Conservation (phyloP, 2,797 vertebrate species). For the Podarcis lilfordi region DNA sequence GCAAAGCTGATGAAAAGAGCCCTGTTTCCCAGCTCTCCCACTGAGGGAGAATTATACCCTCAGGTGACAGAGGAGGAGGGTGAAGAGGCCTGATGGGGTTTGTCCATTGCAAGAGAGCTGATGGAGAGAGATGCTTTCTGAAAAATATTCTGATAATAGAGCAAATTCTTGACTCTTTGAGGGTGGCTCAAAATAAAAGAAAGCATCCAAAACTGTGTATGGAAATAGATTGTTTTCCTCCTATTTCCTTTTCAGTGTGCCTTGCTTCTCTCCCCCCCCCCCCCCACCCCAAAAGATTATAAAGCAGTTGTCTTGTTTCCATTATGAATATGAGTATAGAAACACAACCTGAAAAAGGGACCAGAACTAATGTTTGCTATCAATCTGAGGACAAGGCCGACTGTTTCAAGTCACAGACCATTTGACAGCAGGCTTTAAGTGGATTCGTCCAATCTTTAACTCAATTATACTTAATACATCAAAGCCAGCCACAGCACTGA, state of each 20-base stretch:
- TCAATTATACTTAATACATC: slow-evolving; percentile 13
- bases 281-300: not conserved
- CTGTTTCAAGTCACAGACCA: not conserved
- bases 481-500: not conserved
- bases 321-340: too few species aligned
- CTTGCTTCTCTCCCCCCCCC: too few species aligned
- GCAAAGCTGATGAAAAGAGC: too few species aligned
- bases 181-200: not conserved
- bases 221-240: not conserved
- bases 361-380: not conserved
- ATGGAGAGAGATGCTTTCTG: too few species aligned
- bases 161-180: not conserved
- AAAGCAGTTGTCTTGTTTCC: not conserved
- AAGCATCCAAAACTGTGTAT: too few species aligned
- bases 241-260: too few species aligned
- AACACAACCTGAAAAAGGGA: not conserved
- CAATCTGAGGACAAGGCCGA: not conserved
- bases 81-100: not conserved
- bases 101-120: too few species aligned
- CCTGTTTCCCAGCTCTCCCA: too few species aligned
- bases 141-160: not conserved
- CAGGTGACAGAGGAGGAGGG: not conserved
- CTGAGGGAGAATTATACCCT: too few species aligned
- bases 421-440: not conserved
- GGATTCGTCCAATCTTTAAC: slow-evolving; percentile 12